Base-by-base conservation (phyloP, 2,797 vertebrate genomes). In the Clarias laeviceps region DNA sequence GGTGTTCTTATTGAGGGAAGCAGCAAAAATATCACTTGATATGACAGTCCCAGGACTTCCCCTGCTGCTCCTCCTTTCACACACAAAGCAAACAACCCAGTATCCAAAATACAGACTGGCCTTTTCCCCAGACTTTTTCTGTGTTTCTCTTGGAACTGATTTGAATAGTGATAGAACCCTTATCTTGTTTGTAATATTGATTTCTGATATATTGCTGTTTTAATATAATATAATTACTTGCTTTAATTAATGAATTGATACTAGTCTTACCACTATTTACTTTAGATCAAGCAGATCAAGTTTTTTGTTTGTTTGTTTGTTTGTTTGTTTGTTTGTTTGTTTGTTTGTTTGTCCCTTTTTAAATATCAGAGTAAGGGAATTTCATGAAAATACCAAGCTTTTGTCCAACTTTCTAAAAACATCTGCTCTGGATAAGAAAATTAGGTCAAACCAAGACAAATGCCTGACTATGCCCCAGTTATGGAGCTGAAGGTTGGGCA, bases 71-170 rank as follows among this genome's bases (percentile, higher is more conserved):
- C 80, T 86, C 62, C 70, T 85, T 89, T 85, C 83, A 90, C 90
- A 92, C 89, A 80, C 90, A 92, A 93, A 94, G 84, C 79, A 93
- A 94, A 94, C 93, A 93, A 83, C 57, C 6, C 74, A 50, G 50
- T 70, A 87, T 83, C 91, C 90, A 93, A 94, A 95, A 92, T 80
- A 93, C 88, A 50, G 5, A 62, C 74, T 90, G 88, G 88, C 90
- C 87, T 88, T 88, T 88, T 89, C 40, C 82, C 87, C 37, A 78
- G 85, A 72, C 86, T 87, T 87, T 14, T 82, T 64, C 77, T 59
- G 68, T 92, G 91, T 91, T 94, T 91, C 84, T 82, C 56, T 89
- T 92, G 90, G 92, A 83, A 34, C 82, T 70, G 6, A 20, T 81
- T 59, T 84, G 80, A 86, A 68, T 34, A 83, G 78, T 87, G 54